These are phyloP conservation scores for Spea multiplicata DNA, from an alignment of 2,113 vertebrate genomes.

Conservation along the genomic window DNA sequence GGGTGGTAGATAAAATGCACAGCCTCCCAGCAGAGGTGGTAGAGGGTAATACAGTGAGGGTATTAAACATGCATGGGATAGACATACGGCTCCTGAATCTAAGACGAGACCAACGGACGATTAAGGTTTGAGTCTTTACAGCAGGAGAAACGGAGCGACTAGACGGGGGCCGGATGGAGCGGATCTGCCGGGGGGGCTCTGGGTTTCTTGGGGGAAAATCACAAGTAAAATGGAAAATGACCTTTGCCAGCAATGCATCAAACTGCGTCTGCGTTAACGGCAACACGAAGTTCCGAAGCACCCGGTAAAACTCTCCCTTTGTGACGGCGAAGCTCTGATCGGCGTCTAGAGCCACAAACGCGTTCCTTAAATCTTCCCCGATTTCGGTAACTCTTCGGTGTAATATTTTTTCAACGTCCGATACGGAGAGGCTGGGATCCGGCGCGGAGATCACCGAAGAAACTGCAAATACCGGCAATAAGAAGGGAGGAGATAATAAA, in stretches of 20 bases:
- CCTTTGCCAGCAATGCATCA: constrained; percentile 56
- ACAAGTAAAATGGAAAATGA: constrained; percentile 23
- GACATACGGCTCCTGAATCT: too few species aligned
- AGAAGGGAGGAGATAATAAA: neutral
- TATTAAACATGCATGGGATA: too few species aligned
- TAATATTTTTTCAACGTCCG: constrained; percentile 55
- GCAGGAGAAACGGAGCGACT: too few species aligned
- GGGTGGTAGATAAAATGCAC: too few species aligned
- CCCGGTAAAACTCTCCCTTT: constrained; percentile 52
- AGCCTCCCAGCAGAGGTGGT: too few species aligned
- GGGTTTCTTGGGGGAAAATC: too few species aligned
- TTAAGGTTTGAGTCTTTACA: too few species aligned
- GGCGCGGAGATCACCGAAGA: constrained; percentile 49
- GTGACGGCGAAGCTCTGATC: constrained; percentile 53
- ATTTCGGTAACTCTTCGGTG: constrained; percentile 55
- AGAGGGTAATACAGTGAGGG: too few species aligned
- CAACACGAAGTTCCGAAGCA: constrained; percentile 55
- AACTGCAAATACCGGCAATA: constrained; percentile 35
- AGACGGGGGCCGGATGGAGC: too few species aligned
- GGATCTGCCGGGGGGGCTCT: too few species aligned
- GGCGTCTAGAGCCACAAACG: constrained; percentile 57
- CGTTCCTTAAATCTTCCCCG: constrained; percentile 54
- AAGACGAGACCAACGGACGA: too few species aligned
- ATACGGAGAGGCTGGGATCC: constrained; percentile 51
- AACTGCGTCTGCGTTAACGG: constrained; percentile 56